Evolutionary conservation across 2,888 invertebrate genomes (phyloP), one percentile per base, ranked within the genome.

Genomic region (Celastrina argiolus): DNA sequence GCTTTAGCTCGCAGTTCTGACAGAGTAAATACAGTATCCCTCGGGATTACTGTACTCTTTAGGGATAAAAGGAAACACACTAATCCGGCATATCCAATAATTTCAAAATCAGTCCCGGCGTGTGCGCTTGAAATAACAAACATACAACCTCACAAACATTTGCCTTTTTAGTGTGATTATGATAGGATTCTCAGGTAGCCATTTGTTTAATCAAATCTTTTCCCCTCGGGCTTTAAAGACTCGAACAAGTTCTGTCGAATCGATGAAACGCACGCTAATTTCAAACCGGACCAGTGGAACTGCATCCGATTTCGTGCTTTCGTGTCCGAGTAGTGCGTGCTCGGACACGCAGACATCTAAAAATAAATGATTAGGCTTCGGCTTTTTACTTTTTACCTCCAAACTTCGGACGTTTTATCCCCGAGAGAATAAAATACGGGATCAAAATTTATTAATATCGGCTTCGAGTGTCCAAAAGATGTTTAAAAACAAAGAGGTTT

Each of bases 251-350:
- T 18, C 51, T 10, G 51, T 10, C 26, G 12, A 51, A 51, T 51
- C 51, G 51, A 51, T 51, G 26, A 51, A 51, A 51, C 12, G 51
- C 51, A 51, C 26, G 26, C 51, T 51, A 51, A 51, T 51, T 51
- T 51, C 51, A 51, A 51, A 51, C 51, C 51, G 51, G 51, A 51
- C 51, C 51, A 26, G 22, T 22, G 51, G 26, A 51, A 51, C 51
- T 51, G 51, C 51, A 51, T 26, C 51, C 51, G 12, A 51, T 51
- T 51, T 51, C 51, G 26, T 51, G 51, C 51, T 51, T 51, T 51
- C 51, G 51, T 51, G 51, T 51, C 26, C 22, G 5, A 51, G 51
- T 22, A 5, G 51, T 51, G 51, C 26, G 26, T 51, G 22, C 51
- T 51, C 51, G 51, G 26, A 51, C 51, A 51, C 51, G 51, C 51